Base-by-base conservation (phyloP, 2,888 invertebrate genomes). In the Spodoptera littoralis region DNA sequence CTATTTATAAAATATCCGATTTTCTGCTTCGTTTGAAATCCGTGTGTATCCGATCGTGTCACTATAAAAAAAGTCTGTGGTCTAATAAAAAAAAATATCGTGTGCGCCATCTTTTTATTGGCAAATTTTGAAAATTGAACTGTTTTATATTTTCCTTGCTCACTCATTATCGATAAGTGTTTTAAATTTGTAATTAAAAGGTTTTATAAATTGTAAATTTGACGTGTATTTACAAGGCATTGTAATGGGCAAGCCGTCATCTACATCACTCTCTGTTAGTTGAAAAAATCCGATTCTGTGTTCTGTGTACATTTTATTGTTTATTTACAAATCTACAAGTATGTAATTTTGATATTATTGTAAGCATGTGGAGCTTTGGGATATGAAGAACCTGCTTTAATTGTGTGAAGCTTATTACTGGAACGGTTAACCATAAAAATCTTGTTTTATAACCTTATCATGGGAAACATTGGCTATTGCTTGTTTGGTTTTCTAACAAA, bases 221-320 rank as follows among this genome's bases (percentile, higher is more conserved):
- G 12, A 27, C 9, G 41, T 51, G 53, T 42, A 55, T 48, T 30
- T 30, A 11, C 27, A 53, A 46, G 27, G 24, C 47, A 12, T 48
- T 22, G 22, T 48, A 64, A 90, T 90, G 90, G 90, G 89, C 13
- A 90, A 90, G 70, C 87, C 87, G 18, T 84, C 90, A 24, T 79
- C 81, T 6, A 71, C 81, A 11, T 77, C 78, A 36, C 43, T 80
- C 55, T 73, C 84, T 81, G 90, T 90, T 90, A 90, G 90, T 90
- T 86, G 49, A 78, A 58, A 58, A 73, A 62, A 58, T 60, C 58
- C 49, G 44, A 52, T 63, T 65, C 53, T 57, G 60, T 27, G 47
- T 63, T 65, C 53, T 57, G 60, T 27, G 47, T 63, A 65, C 50
- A 36, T 36, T 54, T 66, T 51, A 64, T 67, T 70, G 66, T 69